These are phyloP conservation scores for Theocolax elegans DNA, from an alignment of 1,140 invertebrate species.

Conservation along the genomic window DNA sequence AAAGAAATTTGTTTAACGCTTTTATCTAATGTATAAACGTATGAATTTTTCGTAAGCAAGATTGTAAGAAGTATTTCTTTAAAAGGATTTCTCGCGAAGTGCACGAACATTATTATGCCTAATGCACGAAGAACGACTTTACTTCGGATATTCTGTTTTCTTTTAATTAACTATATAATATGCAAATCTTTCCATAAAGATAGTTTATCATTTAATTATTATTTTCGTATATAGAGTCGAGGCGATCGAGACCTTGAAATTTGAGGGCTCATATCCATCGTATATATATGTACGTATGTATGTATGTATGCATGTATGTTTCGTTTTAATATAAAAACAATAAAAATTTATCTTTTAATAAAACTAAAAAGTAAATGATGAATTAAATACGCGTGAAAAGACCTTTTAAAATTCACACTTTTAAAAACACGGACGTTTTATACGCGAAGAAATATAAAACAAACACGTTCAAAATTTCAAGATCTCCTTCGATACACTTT, in stretches of 20 bases:
- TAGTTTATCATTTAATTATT: constrained; percentile 20
- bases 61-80: constrained; percentile 28
- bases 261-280: constrained; percentile 16
- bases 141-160: constrained; percentile 8
- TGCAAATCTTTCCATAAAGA: constrained; percentile 28
- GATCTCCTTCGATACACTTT: constrained; percentile 41
- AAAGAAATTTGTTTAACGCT: constrained; percentile 23
- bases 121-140: constrained; percentile 23
- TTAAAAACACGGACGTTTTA: constrained; percentile 15
- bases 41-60: constrained; percentile 36
- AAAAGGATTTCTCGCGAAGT: constrained; percentile 17
- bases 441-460: constrained; percentile 14
- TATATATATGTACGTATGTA: not conserved
- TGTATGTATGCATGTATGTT: not conserved
- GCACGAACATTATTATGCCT: constrained; percentile 30
- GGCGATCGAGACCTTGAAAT: constrained; percentile 37
- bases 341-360: constrained; percentile 38
- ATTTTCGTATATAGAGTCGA: constrained; percentile 29
- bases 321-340: constrained; percentile 37
- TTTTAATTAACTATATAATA: constrained; percentile 31
- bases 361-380: constrained; percentile 31
- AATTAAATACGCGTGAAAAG: constrained; percentile 5
- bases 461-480: constrained; percentile 32
- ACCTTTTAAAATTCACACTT: constrained; percentile 25
- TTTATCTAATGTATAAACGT: constrained; percentile 34